Conservation (phyloP, 2,113 vertebrate genomes). For the Gobius niger region DNA sequence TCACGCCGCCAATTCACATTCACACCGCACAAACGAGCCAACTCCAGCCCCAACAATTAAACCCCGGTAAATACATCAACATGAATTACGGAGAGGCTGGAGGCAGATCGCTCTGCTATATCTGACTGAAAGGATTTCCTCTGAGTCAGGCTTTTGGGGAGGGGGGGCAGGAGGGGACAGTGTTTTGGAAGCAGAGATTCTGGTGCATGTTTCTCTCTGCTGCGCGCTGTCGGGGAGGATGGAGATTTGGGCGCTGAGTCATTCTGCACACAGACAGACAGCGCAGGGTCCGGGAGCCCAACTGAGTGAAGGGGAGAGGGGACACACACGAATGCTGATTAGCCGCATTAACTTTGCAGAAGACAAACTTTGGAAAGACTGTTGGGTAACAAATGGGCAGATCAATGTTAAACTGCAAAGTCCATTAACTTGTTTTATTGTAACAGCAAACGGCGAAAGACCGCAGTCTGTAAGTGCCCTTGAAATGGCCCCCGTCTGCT, state of each 20-base stretch:
- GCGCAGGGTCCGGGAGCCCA: conserved; percentile 19
- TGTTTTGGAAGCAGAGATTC: conserved; percentile 31
- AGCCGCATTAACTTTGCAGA: conserved; percentile 19
- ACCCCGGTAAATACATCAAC: conserved; percentile 42
- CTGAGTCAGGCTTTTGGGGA: conserved; percentile 53
- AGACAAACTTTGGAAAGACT: conserved; percentile 14
- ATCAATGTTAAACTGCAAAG: conserved; percentile 6
- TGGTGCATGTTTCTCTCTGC: conserved; percentile 9
- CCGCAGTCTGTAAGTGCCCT: conserved; percentile 27
- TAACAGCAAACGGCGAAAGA: conserved; percentile 23
- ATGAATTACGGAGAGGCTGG: conserved; percentile 47
- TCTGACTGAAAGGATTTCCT: conserved; percentile 47
- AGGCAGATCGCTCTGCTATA: conserved; percentile 33
- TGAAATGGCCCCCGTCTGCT: not conserved
- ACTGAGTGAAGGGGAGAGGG: conserved; percentile 20
- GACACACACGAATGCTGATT: conserved; percentile 18
- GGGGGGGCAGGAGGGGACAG: too few species aligned
- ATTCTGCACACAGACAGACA: conserved; percentile 33
- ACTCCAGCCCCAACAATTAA: conserved; percentile 46
- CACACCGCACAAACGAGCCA: conserved; percentile 34
- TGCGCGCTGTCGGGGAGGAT: conserved; percentile 19
- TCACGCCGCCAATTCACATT: conserved; percentile 44
- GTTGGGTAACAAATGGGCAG: conserved; percentile 39
- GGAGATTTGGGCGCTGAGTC: conserved; percentile 46
- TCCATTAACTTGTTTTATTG: conserved; percentile 9